Evolutionary conservation across 2,888 invertebrate genomes (phyloP), one percentile per base, ranked within the genome.

Genomic region (Spialia ferax): DNA sequence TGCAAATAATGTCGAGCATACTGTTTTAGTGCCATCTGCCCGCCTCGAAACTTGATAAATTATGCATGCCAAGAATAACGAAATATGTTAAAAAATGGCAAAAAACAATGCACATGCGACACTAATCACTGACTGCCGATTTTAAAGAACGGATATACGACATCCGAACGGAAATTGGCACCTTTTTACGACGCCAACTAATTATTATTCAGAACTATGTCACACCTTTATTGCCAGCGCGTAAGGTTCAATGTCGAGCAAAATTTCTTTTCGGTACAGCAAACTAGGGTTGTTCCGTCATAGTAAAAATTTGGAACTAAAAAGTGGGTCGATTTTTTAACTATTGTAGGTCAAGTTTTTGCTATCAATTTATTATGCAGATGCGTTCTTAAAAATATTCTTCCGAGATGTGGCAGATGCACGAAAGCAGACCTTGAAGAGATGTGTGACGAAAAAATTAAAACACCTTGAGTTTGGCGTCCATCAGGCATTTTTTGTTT

Each of bases 331-430:
- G 78, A 79, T 82, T 86, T 88, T 84, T 84, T 80, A 81, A 86
- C 75, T 82, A 88, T 88, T 87, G 84, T 91, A 91, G 93, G 93
- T 93, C 91, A 92, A 85, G 77, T 93, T 93, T 93, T 93, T 93
- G 88, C 88, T 88, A 89, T 87, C 82, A 87, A 86, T 89, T 86
- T 86, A 85, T 84, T 92, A 93, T 93, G 93, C 92, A 93, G 92
- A 93, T 93, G 93, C 82, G 81, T 72, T 82, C 83, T 86, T 85
- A 82, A 88, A 89, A 88, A 86, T 84, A 84, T 73, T 75, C 81
- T 86, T 86, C 83, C 83, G 83, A 88, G 83, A 80, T 81, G 71
- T 69, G 85, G 91, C 93, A 93, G 93, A 91, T 93, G 93, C 80
- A 85, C 75, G 75, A 75, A 82, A 83, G 77, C 74, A 75, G 83